Percentiles rank a stretch among this genome's conserved stretches.
Evolutionary conservation across 2,113 vertebrate species (phyloP).

Genomic region (Tretioscincus oriximinensis): DNA sequence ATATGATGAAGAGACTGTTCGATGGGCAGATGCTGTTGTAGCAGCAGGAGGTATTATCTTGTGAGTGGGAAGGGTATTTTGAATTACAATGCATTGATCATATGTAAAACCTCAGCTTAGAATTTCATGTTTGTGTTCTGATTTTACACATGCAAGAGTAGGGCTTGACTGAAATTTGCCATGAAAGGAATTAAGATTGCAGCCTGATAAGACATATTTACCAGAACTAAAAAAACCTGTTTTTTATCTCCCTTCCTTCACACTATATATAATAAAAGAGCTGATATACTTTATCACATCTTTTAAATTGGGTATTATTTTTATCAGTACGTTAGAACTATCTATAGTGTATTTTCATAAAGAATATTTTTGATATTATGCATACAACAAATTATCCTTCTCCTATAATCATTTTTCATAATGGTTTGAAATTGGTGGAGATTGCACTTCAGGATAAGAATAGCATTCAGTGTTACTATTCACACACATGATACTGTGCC

Average conservation of each 20-base stretch:
- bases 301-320: background rate
- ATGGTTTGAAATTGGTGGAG: too few relatives aligned
- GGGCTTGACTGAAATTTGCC: too few relatives aligned
- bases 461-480: too few relatives aligned
- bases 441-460: too few relatives aligned
- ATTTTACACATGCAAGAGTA: background rate
- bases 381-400: too few relatives aligned
- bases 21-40: slow-evolving; percentile 93
- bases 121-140: background rate
- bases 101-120: background rate
- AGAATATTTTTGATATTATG: too few relatives aligned
- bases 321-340: background rate
- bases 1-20: slow-evolving; percentile 89
- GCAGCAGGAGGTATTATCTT: slow-evolving; percentile 88
- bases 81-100: slow-evolving; percentile 19
- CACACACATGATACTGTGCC: too few relatives aligned
- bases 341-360: too few relatives aligned
- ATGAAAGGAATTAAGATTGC: too few relatives aligned
- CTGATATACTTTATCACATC: too few relatives aligned
- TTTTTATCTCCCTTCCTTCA: background rate
- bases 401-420: too few relatives aligned
- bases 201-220: background rate
- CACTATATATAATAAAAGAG: background rate
- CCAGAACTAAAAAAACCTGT: background rate
- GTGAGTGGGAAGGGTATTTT: slow-evolving; percentile 26